Evolutionary conservation across 2,888 invertebrate species (phyloP), one percentile per base, ranked within the genome.

Genomic region (Nomada flava): DNA sequence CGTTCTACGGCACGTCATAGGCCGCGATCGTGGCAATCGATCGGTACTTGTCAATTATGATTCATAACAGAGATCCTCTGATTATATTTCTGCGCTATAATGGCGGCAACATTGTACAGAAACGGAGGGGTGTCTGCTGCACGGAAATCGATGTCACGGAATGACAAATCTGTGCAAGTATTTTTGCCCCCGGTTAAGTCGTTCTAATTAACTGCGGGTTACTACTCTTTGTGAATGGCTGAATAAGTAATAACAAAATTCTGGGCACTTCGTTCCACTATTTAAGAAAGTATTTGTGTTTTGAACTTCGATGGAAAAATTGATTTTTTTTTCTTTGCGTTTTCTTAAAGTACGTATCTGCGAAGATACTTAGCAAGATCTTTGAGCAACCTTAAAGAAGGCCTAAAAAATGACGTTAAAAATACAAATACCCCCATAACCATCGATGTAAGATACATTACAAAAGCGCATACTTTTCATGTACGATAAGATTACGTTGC

Each of bases 31-130:
- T 13, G 11, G 47, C 47, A 47, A 70, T 79, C 79, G 65, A 72
- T 55, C 50, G 63, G 18, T 57, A 44, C 65, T 55, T 13, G 62
- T 47, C 50, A 72, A 85, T 79, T 83, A 68, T 80, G 60, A 79
- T 67, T 85, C 77, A 74, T 85, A 80, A 87, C 73, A 60, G 55
- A 52, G 80, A 82, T 86, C 76, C 1, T 42, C n/a, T 13, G 82
- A 86, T 87, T 79, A 87, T 78, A 87, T 82, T 65, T 36, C 44
- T 18, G 59, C 42, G 42, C 18, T 47, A 36, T 29, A 57, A 64
- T 78, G 29, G 20, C 18, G 9, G 57, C 47, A 74, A 78, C 67
- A 60, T 52, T 60, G 75, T 68, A 13, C 47, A 47, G 52, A 50
- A 29, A 50, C 20, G 36, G 36, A 5, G 36, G 7, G 36, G 53